phyloP scores from a whole-genome alignment of 2,113 vertebrate species.

The Otocyon megalotis region DNA sequence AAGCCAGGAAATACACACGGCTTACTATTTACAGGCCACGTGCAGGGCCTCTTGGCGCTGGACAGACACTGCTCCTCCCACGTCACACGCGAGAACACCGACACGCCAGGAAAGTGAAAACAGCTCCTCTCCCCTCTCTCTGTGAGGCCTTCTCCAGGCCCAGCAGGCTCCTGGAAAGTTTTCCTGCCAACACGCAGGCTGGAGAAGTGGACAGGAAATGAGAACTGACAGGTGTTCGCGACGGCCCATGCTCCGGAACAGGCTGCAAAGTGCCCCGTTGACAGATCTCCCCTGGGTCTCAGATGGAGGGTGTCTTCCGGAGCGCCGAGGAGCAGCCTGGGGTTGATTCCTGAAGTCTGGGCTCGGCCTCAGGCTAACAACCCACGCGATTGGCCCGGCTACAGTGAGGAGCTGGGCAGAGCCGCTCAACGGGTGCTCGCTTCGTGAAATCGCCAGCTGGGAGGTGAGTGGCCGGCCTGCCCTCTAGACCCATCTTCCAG shows the following conservation, averaged over 20 bases:
- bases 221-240: not conserved
- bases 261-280: constrained; percentile 28
- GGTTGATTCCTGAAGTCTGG: constrained; percentile 47
- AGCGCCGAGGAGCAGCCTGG: not conserved
- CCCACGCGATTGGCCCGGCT: not conserved
- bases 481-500: constrained; percentile 56
- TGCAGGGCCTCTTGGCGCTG: not conserved
- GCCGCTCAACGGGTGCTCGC: not conserved
- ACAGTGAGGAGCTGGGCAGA: not conserved
- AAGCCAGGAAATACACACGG: not conserved
- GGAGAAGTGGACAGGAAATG: not conserved
- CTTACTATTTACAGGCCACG: not conserved
- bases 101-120: not conserved
- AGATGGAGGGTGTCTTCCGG: constrained; percentile 40
- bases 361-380: constrained; percentile 36
- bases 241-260: not conserved
- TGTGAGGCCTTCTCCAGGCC: not conserved
- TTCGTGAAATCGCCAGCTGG: constrained; percentile 74
- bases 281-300: constrained; percentile 1
- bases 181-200: constrained; percentile 17
- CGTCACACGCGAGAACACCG: not conserved
- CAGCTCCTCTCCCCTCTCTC: not conserved
- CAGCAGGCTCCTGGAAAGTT: not conserved
- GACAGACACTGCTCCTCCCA: not conserved
- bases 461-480: constrained; percentile 62